phyloP scores from a whole-genome alignment of 2,888 invertebrate genomes.

The Ectemnius lituratus region DNA sequence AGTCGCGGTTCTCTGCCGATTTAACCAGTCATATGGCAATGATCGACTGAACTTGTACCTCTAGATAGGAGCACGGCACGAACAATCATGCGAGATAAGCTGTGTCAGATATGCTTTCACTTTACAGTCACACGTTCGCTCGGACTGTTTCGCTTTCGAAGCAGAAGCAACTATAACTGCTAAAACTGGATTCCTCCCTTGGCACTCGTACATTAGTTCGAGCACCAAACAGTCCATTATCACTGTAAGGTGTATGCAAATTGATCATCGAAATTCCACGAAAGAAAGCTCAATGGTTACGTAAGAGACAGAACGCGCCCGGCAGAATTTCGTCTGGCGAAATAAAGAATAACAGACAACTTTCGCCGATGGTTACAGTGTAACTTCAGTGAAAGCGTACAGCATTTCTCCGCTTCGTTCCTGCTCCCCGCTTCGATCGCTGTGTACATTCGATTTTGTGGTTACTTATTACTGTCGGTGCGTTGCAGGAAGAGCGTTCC shows the following conservation, averaged over 20 bases:
- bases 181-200: too few species aligned
- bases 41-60: neutral
- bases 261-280: conserved; percentile 28
- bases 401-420: conserved; percentile 16
- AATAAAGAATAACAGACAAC: conserved; percentile 40
- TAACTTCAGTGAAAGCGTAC: conserved; percentile 48
- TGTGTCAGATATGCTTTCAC: too few species aligned
- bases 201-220: neutral
- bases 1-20: neutral
- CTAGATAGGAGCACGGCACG: too few species aligned
- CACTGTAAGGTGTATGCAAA: conserved; percentile 21
- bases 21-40: conserved; percentile 1
- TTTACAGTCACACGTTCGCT: too few species aligned
- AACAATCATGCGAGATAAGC: too few species aligned
- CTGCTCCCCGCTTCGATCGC: neutral
- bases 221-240: neutral
- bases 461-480: neutral
- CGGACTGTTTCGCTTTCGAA: too few species aligned
- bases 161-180: too few species aligned
- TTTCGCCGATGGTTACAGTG: conserved; percentile 40
- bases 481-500: conserved; percentile 4
- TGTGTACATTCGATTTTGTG: conserved; percentile 10
- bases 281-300: conserved; percentile 39
- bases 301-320: conserved; percentile 29
- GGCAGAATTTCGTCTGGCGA: conserved; percentile 27